These are phyloP conservation scores for Xiphophorus birchmanni DNA, from an alignment of 2,797 vertebrate species.

Conservation along the genomic window DNA sequence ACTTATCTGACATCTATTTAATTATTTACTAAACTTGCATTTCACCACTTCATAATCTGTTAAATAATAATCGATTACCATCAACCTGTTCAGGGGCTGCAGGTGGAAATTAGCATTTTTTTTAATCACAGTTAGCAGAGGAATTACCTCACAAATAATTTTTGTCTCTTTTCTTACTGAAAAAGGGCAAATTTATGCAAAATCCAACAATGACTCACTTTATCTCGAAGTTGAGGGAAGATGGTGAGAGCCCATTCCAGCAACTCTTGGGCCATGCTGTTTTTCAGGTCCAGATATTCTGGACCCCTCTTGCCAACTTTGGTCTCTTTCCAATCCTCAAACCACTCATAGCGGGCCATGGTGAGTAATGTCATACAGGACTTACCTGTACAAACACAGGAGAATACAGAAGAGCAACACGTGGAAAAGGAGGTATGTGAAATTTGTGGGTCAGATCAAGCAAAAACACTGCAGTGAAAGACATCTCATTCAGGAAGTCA, in stretches of 20 bases:
- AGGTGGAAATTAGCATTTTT: no score
- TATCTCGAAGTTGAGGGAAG: slow-evolving; percentile 82
- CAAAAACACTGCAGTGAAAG: background rate
- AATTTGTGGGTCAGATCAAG: background rate
- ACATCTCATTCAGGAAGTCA: background rate
- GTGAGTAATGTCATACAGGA: slow-evolving; percentile 86
- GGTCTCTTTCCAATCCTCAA: slow-evolving; percentile 81
- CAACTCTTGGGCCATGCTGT: slow-evolving; percentile 78
- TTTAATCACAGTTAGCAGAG: no score
- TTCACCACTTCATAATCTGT: no score
- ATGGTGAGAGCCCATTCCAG: slow-evolving; percentile 78
- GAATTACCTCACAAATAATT: no score
- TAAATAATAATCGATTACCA: no score
- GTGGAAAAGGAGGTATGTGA: background rate
- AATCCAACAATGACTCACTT: slow-evolving; percentile 65
- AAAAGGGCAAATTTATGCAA: background rate
- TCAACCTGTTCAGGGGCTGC: no score
- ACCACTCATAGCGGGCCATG: slow-evolving; percentile 85
- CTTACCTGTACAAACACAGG: slow-evolving; percentile 62
- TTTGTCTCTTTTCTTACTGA: background rate
- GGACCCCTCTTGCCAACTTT: slow-evolving; percentile 74
- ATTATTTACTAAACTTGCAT: no score
- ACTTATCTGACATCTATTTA: no score
- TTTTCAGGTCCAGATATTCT: slow-evolving; percentile 78
- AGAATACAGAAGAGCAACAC: background rate